phyloP scores from a whole-genome alignment of 2,113 vertebrate genomes.

The Zosterops borbonicus region DNA sequence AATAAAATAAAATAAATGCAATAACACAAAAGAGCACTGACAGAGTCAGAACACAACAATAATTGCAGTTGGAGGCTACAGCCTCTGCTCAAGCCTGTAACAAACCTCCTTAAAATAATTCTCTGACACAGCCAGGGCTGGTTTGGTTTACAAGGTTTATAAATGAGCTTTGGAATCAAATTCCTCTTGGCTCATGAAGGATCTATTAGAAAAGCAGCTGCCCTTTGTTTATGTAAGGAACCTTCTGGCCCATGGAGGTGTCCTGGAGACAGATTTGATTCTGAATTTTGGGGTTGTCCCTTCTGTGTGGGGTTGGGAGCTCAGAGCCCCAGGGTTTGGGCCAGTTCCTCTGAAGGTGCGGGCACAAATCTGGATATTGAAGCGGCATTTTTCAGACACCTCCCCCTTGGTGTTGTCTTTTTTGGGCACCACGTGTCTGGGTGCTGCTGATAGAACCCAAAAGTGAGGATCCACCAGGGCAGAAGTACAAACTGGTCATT shows the following conservation, averaged over 20 bases:
- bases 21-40: too few species aligned
- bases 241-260: neutral
- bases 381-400: neutral
- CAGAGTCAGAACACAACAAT: too few species aligned
- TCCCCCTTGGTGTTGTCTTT: neutral
- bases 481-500: neutral
- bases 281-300: neutral
- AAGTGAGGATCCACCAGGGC: fast-evolving
- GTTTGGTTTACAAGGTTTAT: neutral
- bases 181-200: neutral
- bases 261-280: neutral
- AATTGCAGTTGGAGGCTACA: neutral
- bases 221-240: neutral
- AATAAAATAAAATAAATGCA: too few species aligned
- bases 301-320: neutral
- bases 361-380: neutral
- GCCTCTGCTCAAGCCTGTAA: neutral
- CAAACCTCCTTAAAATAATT: neutral
- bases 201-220: neutral
- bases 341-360: neutral
- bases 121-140: neutral
- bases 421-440: neutral
- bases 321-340: neutral
- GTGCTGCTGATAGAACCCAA: neutral
- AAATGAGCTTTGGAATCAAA: neutral